Conservation (phyloP, 1,140 invertebrate species). For the Samia ricini region DNA sequence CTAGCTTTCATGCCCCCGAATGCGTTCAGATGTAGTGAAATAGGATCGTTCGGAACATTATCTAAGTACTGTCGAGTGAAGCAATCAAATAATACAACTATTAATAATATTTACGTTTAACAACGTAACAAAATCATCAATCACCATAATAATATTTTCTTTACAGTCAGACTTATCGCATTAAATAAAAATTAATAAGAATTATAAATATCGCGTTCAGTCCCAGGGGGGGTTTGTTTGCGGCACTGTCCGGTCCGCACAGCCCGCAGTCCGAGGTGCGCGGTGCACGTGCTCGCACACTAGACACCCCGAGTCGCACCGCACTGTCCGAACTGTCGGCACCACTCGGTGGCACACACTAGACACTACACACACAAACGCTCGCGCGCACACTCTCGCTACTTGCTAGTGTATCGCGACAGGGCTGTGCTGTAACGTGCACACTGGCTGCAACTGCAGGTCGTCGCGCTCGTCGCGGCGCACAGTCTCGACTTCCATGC, state of each 20-base stretch:
- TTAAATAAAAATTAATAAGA: slow-evolving; percentile 72
- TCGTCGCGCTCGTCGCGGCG: slow-evolving; percentile 57
- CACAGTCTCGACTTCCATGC: slow-evolving; percentile 66
- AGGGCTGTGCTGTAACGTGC: slow-evolving; percentile 58
- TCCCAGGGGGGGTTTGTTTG: background rate
- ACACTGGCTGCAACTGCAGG: slow-evolving; percentile 56
- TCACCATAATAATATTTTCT: slow-evolving; percentile 53
- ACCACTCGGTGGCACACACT: background rate
- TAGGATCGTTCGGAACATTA: slow-evolving; percentile 33
- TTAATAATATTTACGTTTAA: slow-evolving; percentile 37
- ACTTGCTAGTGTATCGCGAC: slow-evolving; percentile 71
- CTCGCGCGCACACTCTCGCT: no score
- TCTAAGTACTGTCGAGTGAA: slow-evolving; percentile 71
- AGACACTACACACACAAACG: background rate
- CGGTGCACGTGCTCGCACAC: background rate
- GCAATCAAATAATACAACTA: slow-evolving; percentile 63
- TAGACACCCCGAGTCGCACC: background rate
- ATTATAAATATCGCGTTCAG: slow-evolving; percentile 67
- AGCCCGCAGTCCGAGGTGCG: background rate
- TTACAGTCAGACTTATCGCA: slow-evolving; percentile 74
- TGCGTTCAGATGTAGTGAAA: slow-evolving; percentile 49
- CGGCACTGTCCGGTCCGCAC: background rate
- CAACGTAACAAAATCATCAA: slow-evolving; percentile 42
- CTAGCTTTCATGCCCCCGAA: slow-evolving; percentile 70
- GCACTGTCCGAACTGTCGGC: background rate